Evolutionary conservation across 92 coral and sea anemone species (phyloP), one percentile per base, ranked within the genome.

Genomic region (Chrysogorgia sp.): DNA sequence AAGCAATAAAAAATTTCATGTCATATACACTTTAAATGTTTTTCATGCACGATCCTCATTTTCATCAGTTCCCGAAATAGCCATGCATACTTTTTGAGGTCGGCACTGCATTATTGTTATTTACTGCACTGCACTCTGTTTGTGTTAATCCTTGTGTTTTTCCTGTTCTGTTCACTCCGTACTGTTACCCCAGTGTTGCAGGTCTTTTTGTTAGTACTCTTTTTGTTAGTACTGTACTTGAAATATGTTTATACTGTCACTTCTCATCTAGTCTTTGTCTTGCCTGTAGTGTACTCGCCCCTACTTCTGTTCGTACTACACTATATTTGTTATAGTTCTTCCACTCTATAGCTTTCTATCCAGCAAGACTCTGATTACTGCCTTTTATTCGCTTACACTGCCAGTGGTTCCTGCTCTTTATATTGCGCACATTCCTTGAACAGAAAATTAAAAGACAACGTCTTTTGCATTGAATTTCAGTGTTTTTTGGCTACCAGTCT

Each of bases 351-450:
- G 10, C 50, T 8, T 8, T 17, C 17, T 9, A 43, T n/a, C n/a
- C 50, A 43, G 50, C 17, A 43, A 23, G 26, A 6, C 9, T 52
- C 26, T 23, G 61, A 71, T 15, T n/a, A 15, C 49, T 71, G 34
- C 19, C 14, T 21, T 5, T 10, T 13, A 60, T 13, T 61, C 62
- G 22, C 17, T 71, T n/a, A n/a, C n/a, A n/a, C n/a, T n/a, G n/a
- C n/a, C n/a, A 61, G 77, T 28, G 77, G 77, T 71, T 71, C 77
- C 77, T 71, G 77, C 2, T n/a, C 23, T 32, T 71, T 49, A 2
- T 48, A 71, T 71, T 28, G 47, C 43, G 62, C 29, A 31, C 62
- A 71, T 71, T 49, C 77, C 61, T 14, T 43, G 29, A 26, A 19
- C 32, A 31, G 49, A 71, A 55, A 26, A 48, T 7, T 33, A 19